phyloP scores from a whole-genome alignment of 2,888 invertebrate genomes.

The Sicus ferrugineus region DNA sequence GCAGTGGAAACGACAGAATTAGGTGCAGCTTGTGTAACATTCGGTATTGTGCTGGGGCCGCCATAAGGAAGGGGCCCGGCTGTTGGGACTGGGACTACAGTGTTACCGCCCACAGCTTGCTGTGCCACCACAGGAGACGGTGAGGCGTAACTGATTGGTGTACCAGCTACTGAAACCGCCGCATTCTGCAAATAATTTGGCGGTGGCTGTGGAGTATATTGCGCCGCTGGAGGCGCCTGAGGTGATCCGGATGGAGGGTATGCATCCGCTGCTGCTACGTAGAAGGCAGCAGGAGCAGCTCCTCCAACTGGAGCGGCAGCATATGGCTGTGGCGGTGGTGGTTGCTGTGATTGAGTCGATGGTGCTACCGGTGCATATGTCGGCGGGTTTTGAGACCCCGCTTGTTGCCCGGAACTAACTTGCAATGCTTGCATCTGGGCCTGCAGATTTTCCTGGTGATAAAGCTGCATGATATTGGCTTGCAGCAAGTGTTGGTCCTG shows the following conservation, averaged over 20 bases:
- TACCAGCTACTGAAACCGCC: slow-evolving; percentile 51
- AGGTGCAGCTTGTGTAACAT: slow-evolving; percentile 39
- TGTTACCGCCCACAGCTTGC: slow-evolving; percentile 19
- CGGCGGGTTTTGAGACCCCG: slow-evolving; percentile 46
- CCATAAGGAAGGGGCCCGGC: slow-evolving; percentile 22
- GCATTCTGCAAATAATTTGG: slow-evolving; percentile 49
- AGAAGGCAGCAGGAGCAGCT: slow-evolving; percentile 51
- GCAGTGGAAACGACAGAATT: slow-evolving; percentile 33
- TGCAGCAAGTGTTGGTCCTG: slow-evolving; percentile 45
- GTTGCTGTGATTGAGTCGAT: slow-evolving; percentile 49
- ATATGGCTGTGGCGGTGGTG: slow-evolving; percentile 51
- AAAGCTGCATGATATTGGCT: slow-evolving; percentile 46
- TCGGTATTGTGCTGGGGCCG: slow-evolving; percentile 32
- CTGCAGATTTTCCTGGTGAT: slow-evolving; percentile 45
- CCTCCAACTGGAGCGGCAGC: slow-evolving; percentile 50
- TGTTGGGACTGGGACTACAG: slow-evolving; percentile 10
- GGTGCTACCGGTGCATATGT: slow-evolving; percentile 42
- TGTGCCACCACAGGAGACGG: slow-evolving; percentile 33
- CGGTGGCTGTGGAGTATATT: slow-evolving; percentile 40
- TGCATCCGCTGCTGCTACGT: slow-evolving; percentile 54
- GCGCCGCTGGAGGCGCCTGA: slow-evolving; percentile 38
- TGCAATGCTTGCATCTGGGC: slow-evolving; percentile 40
- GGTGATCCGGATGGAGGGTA: slow-evolving; percentile 41
- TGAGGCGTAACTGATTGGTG: slow-evolving; percentile 49
- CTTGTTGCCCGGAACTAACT: slow-evolving; percentile 36